A percentile compares a stretch with the other conserved stretches of the same genome.
Evolutionary conservation across 2,888 invertebrate genomes (phyloP).

Genomic region (Pedicia rivosa): DNA sequence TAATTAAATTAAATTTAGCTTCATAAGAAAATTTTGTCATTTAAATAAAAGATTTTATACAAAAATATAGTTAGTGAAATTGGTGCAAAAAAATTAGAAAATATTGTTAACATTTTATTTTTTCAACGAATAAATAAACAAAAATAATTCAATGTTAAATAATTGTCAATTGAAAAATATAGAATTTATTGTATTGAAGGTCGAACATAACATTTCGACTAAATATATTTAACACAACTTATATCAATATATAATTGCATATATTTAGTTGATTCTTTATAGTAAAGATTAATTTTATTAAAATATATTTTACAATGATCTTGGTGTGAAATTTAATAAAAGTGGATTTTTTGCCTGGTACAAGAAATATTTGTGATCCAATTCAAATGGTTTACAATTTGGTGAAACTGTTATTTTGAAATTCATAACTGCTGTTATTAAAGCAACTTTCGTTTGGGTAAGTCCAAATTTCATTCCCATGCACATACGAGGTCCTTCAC

Average conservation of each 20-base stretch:
- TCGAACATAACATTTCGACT: too few relatives aligned
- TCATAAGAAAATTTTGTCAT: too few relatives aligned
- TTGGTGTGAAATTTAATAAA: conserved; percentile 3
- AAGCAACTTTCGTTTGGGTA: conserved; percentile 15
- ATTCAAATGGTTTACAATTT: conserved; percentile 15
- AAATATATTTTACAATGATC: not conserved
- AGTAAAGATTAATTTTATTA: not conserved
- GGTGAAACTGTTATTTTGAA: conserved; percentile 15
- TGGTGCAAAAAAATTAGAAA: too few relatives aligned
- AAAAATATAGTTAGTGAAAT: too few relatives aligned
- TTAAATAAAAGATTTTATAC: too few relatives aligned
- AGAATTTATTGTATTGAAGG: too few relatives aligned
- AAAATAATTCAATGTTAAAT: too few relatives aligned
- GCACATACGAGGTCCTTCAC: conserved; percentile 22
- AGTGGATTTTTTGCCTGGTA: conserved; percentile 5
- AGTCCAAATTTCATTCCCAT: conserved; percentile 15
- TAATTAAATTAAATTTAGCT: too few relatives aligned
- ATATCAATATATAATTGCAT: not conserved
- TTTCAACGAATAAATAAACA: too few relatives aligned
- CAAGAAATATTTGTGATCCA: conserved; percentile 14
- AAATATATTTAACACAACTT: too few relatives aligned
- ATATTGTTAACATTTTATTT: too few relatives aligned
- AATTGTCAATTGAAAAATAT: too few relatives aligned
- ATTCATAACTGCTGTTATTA: conserved; percentile 13
- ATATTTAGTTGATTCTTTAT: not conserved